Evolutionary conservation across 2,113 vertebrate genomes (phyloP).

Genomic region (Centropus unirufus): DNA sequence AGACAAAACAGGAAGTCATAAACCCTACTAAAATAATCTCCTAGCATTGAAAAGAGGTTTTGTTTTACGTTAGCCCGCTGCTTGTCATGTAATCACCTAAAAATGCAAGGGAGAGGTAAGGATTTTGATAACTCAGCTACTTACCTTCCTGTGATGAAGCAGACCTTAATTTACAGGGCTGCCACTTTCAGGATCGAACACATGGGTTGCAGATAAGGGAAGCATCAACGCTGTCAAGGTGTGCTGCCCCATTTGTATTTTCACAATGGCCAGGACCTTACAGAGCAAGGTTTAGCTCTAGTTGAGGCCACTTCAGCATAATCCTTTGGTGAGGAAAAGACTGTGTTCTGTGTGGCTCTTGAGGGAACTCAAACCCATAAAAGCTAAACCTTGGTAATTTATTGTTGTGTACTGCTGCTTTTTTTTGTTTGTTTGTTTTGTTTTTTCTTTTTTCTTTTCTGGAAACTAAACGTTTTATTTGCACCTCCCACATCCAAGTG

Average conservation of each 20-base stretch:
- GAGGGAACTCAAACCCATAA: background rate
- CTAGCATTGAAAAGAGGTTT: background rate
- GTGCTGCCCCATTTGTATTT: background rate
- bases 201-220: background rate
- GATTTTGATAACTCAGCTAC: constrained; percentile 10
- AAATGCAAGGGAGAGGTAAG: background rate
- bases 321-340: background rate
- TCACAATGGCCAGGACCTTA: background rate
- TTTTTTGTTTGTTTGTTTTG: background rate
- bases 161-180: background rate
- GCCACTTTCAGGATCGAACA: background rate
- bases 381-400: background rate
- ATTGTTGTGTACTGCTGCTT: background rate
- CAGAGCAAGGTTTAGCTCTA: background rate
- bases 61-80: constrained; percentile 9
- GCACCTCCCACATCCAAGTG: background rate
- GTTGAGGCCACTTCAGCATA: background rate
- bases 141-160: constrained; percentile 4
- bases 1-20: constrained; percentile 3
- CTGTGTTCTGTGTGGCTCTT: background rate
- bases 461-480: background rate
- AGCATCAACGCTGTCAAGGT: background rate
- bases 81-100: constrained; percentile 12
- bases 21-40: background rate
- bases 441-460: background rate